phyloP scores from a whole-genome alignment of 2,113 vertebrate genomes.

The Gadus chalcogrammus region DNA sequence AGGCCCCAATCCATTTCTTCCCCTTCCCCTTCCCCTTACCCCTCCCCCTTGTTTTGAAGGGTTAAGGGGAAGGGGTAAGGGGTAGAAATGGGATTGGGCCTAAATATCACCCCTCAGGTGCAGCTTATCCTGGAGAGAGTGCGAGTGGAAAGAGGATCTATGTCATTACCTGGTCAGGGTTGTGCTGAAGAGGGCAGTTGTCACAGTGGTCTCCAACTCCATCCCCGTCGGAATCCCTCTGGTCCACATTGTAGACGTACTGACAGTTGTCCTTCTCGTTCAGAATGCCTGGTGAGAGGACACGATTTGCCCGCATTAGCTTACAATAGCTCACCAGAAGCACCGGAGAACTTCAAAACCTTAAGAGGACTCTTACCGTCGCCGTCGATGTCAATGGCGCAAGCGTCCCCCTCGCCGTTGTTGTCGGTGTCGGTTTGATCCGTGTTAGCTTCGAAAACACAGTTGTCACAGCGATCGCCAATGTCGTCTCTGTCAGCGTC shows the following conservation, averaged over 20 bases:
- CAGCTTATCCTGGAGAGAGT: constrained; percentile 13
- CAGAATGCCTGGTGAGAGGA: constrained; percentile 80
- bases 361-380: constrained; percentile 77
- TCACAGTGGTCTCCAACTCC: constrained; percentile 98
- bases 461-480: constrained; percentile 96
- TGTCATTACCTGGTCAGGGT: constrained; percentile 89
- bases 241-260: constrained; percentile 95
- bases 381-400: constrained; percentile 93
- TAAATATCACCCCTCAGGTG: not conserved
- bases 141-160: constrained; percentile 5
- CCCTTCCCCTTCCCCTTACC: too few species aligned
- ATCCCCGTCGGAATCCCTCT: constrained; percentile 91
- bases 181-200: constrained; percentile 96
- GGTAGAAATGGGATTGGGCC: too few species aligned
- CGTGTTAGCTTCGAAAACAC: constrained; percentile 90
- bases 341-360: not conserved
- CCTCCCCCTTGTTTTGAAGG: too few species aligned
- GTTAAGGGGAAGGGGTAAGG: too few species aligned
- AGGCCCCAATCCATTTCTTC: too few species aligned
- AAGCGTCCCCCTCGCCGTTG: constrained; percentile 96
- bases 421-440: constrained; percentile 94
- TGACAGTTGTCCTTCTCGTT: constrained; percentile 96
- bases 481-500: constrained; percentile 94
- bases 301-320: constrained; percentile 4
- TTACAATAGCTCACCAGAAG: constrained; percentile 12